Percentiles rank a stretch among this genome's conserved stretches.
phyloP scores from a whole-genome alignment of 2,113 vertebrate species.

The Gorsachius goisagi region DNA sequence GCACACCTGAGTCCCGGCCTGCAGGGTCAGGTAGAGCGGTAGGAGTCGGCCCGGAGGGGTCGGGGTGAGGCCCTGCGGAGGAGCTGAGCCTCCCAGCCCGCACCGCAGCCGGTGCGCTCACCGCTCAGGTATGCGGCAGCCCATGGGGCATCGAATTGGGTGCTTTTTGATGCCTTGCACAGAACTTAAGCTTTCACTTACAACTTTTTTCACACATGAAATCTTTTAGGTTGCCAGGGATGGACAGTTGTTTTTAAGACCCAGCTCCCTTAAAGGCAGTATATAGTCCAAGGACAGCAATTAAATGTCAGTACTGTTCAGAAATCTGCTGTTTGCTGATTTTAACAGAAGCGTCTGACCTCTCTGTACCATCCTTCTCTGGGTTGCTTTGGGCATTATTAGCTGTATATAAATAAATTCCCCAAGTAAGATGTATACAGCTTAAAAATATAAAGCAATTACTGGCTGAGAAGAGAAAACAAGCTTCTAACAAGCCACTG shows the following conservation, averaged over 20 bases:
- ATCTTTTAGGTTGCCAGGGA: not conserved
- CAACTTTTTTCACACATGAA: not conserved
- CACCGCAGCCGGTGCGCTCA: not conserved
- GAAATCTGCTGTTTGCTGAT: not conserved
- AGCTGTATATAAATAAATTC: not conserved
- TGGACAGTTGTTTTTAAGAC: not conserved
- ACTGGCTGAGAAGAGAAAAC: not conserved
- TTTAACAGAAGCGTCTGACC: not conserved
- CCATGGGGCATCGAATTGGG: accelerated
- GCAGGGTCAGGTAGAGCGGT: not conserved
- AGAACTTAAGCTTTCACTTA: not conserved
- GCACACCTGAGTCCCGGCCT: no score
- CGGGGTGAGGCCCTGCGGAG: no score
- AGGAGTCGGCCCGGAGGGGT: not conserved
- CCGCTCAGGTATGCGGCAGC: accelerated
- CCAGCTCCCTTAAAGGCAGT: not conserved
- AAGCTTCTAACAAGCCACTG: not conserved
- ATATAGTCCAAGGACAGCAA: not conserved
- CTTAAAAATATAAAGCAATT: not conserved
- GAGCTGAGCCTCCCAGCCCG: not conserved
- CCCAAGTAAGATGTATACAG: not conserved
- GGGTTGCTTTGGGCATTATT: not conserved
- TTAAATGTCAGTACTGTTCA: not conserved
- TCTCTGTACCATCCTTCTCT: not conserved
- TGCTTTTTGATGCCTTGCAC: not conserved